A percentile compares a stretch with the other conserved stretches of the same genome.
These are phyloP conservation scores for Rhysida immarginata DNA, from an alignment of 1,140 invertebrate genomes.

Conservation along the genomic window DNA sequence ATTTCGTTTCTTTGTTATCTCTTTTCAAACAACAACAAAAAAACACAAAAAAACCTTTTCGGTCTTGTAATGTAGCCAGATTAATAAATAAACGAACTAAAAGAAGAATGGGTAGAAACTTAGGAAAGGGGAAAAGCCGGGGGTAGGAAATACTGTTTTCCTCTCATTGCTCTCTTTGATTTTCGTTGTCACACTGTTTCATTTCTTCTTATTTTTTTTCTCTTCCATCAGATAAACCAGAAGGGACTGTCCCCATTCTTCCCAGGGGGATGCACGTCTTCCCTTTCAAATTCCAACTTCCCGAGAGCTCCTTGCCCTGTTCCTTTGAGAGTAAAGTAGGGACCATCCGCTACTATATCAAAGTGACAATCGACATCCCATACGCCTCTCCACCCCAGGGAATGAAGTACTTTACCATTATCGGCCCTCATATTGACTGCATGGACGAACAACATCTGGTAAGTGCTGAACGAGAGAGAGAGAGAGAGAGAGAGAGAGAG, in stretches of 20 bases:
- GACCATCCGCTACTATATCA: slow-evolving; percentile 61
- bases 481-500: no score
- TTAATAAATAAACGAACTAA: no score
- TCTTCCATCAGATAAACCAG: slow-evolving; percentile 38
- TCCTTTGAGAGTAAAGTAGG: slow-evolving; percentile 65
- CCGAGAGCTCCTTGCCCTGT: slow-evolving; percentile 58
- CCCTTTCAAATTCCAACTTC: slow-evolving; percentile 59
- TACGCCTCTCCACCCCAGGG: slow-evolving; percentile 69
- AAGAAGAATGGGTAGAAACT: no score
- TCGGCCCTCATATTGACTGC: slow-evolving; percentile 70
- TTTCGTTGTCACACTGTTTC: neutral
- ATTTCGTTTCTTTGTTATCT: no score
- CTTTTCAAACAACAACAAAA: no score
- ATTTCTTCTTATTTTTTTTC: slow-evolving; percentile 9
- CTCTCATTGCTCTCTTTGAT: no score
- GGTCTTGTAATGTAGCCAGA: no score
- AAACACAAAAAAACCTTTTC: no score
- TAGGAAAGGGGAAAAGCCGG: no score
- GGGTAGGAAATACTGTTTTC: no score
- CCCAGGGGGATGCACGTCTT: slow-evolving; percentile 58
- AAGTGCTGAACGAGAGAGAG: no score
- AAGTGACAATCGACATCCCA: slow-evolving; percentile 63
- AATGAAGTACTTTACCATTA: slow-evolving; percentile 70
- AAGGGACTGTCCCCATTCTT: slow-evolving; percentile 53
- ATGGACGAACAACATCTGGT: slow-evolving; percentile 74